Base-by-base conservation (phyloP, 92 coral and sea anemone genomes). In the Zoanthus sociatus region DNA sequence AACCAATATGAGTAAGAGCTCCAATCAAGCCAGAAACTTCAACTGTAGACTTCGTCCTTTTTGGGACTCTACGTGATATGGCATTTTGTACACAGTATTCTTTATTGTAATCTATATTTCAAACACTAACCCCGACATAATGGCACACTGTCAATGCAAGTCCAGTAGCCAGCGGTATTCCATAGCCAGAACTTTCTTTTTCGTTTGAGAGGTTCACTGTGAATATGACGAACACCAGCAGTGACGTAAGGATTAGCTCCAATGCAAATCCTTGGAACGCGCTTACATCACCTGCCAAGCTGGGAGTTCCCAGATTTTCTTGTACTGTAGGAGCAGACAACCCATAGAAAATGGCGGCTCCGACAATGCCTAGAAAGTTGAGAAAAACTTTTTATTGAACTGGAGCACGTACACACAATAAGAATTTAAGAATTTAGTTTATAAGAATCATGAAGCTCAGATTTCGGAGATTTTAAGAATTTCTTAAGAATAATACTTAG, bases 231-330 rank as follows among this genome's bases (percentile, higher is more conserved):
- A 81, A 81, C 75, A 81, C 85, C 2, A 81, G 26, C 20, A 81
- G 18, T 81, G 63, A 81, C 61, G 85, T 81, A 48, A 81, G 85
- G 64, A 66, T 47, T 67, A 81, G 61, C 32, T 81, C 85, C 75
- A 81, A 18, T 18, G 15, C 60, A 66, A 81, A 81, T 12, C 75
- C 85, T 51, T 81, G 85, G 21, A 81, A 66, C 61, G 47, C 74
- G 21, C 60, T 64, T 75, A 66, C 85, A 60, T 81, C 74, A 81
- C 12, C 14, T 66, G 85, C 75, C 54, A 81, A 48, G 60, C 85
- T 81, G 58, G 74, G 85, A 15, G 85, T 64, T 63, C 85, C 85
- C 60, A 81, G 85, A 44, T 42, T 81, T 81, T 73, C 85, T 64
- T 50, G 58, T 54, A 66, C 75, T 3, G 17, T 68, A 42, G 85